Evolutionary conservation across 2,113 vertebrate species (phyloP), one percentile per base, ranked within the genome.

Genomic region (Romanogobio albipinnatus): DNA sequence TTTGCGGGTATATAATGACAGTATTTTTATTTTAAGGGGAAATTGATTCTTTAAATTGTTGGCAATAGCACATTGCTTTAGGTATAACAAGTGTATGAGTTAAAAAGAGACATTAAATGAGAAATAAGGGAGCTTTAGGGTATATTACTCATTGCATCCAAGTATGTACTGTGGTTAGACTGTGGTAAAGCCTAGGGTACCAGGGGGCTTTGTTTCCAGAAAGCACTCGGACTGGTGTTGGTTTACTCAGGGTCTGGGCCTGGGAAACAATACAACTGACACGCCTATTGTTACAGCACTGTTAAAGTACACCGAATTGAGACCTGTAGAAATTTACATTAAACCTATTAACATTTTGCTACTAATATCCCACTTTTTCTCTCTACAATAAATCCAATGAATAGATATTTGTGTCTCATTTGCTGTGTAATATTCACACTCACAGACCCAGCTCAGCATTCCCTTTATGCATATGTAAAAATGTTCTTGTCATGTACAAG

Each of bases 171-270:
- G 68, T 76, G 79, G 70, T 68, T 64, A 68, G 66, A 84, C 84
- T 79, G 49, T 84, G 84, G 85, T 88, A 53, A 88, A 82, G 78
- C 81, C 49, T 43, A 80, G 75, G 85, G 86, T 81, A 83, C 85
- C 86, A 14, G 2, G 33, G 76, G 89, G 88, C 90, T 93, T 93
- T 91, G 81, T 88, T 87, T 84, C 29, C 26, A 26, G 61, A 75
- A 85, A 82, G 85, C 70, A 87, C 80, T 84, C 79, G 88, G 85
- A 61, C 88, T 68, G 90, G 92, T 92, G 90, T 92, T 91, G 88
- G 90, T 84, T 94, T 93, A 93, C 92, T 88, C 66, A 26, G 73
- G 81, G 87, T 90, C 89, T 68, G 73, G 75, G 86, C 89, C 88
- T 77, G 84, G 82, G 80, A 89, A 87, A 88, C 59, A 49, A 84